These are phyloP conservation scores for Unio pictorum DNA, from an alignment of 2,888 invertebrate genomes.

Conservation along the genomic window DNA sequence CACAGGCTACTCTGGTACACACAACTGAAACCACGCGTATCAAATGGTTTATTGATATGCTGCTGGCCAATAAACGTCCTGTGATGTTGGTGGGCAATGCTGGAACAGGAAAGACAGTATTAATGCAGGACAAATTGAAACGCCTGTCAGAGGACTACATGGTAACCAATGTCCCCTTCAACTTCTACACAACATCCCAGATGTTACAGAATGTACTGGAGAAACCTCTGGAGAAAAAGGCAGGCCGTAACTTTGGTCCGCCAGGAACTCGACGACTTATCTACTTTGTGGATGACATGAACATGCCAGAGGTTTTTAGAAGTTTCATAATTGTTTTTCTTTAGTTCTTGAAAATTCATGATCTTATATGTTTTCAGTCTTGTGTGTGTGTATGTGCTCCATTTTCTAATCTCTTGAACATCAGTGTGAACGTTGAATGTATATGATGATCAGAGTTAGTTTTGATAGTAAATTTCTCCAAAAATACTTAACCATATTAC, in stretches of 20 bases:
- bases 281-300: slow-evolving; percentile 97
- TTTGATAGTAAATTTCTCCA: no score
- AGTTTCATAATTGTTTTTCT: background rate
- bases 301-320: slow-evolving; percentile 91
- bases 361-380: no score
- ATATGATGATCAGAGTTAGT: no score
- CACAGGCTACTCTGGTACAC: slow-evolving; percentile 90
- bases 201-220: slow-evolving; percentile 84
- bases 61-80: slow-evolving; percentile 90
- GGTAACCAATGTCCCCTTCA: slow-evolving; percentile 93
- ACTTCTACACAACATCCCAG: slow-evolving; percentile 92
- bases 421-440: no score
- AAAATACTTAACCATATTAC: no score
- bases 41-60: slow-evolving; percentile 88
- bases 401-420: no score
- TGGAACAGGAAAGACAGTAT: slow-evolving; percentile 95
- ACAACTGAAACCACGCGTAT: slow-evolving; percentile 94
- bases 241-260: slow-evolving; percentile 94
- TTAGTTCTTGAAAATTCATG: no score
- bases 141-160: slow-evolving; percentile 86
- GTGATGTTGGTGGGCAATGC: slow-evolving; percentile 96
- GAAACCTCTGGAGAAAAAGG: slow-evolving; percentile 96
- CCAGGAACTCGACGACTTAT: slow-evolving; percentile 94
- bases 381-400: no score
- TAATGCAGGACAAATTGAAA: slow-evolving; percentile 86